Evolutionary conservation across 2,888 invertebrate species (phyloP).

Genomic region (Shargacucullia verbasci): DNA sequence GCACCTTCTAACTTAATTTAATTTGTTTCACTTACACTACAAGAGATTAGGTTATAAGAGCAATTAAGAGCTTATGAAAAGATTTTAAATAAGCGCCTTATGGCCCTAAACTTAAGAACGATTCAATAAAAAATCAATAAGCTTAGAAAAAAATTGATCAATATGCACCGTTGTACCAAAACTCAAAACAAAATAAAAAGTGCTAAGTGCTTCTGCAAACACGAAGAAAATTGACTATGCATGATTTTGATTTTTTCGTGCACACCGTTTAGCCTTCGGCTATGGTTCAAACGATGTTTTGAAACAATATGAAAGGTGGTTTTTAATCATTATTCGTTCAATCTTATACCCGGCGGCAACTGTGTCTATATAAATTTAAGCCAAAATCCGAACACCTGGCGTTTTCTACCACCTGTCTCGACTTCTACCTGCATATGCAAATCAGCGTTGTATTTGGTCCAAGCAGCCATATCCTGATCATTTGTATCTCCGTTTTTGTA

Average conservation of each 20-base stretch:
- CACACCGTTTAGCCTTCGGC: conserved; percentile 34
- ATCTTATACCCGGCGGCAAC: conserved; percentile 36
- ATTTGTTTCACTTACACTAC: too few relatives aligned
- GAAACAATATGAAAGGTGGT: conserved; percentile 46
- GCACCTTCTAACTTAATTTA: too few relatives aligned
- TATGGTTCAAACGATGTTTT: conserved; percentile 10
- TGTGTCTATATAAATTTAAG: conserved; percentile 31
- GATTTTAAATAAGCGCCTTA: too few relatives aligned
- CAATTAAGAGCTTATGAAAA: too few relatives aligned
- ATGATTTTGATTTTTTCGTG: conserved; percentile 31
- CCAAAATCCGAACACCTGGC: conserved; percentile 59
- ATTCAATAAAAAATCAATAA: too few relatives aligned
- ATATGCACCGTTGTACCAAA: background rate
- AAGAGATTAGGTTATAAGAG: too few relatives aligned
- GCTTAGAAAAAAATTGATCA: too few relatives aligned
- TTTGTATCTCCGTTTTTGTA: conserved; percentile 37
- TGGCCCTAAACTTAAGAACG: too few relatives aligned
- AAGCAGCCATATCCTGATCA: conserved; percentile 36
- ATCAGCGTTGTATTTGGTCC: conserved; percentile 52
- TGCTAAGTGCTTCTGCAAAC: conserved; percentile 24
- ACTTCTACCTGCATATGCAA: conserved; percentile 52
- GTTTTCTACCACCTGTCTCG: conserved; percentile 57
- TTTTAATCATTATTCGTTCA: conserved; percentile 40
- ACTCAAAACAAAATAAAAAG: conserved; percentile 12
- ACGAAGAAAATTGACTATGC: conserved; percentile 34